Base-by-base conservation (phyloP, 2,113 vertebrate genomes). In the Bubo blakistoni region DNA sequence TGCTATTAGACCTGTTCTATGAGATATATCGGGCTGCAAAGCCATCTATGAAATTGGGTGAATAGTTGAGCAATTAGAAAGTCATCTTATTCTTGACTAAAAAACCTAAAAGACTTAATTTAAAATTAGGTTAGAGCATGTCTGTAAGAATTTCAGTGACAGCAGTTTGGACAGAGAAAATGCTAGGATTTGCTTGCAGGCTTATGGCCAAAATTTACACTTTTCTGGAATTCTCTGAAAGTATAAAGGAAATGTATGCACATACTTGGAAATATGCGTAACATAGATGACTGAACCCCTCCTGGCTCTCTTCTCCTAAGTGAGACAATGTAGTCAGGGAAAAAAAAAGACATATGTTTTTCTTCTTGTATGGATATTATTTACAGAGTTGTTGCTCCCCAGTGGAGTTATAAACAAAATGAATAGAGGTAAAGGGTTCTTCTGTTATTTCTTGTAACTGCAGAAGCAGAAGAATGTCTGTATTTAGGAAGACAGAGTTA, bases 341-440 rank as follows among this genome's bases (percentile, higher is more conserved):
- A 20, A 49, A 86, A 78, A 77, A 89, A 73, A 32, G 29, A 34
- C 15, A 12, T 26, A 81, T 8, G 21, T 16, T 95, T 93, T 95
- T 81, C 32, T 67, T 94, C 15, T 26, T 57, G 34, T 76, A 59
- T 52, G 15, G 54, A 6, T 94, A 36, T 81, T 95, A 91, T 92
- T 95, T 94, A 80, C 32, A 73, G 85, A 83, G 47, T 55, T 87
- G 21, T 87, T 96, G 12, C 70, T 97, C 58, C 91, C 74, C 59
- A 52, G 49, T 73, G 87, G 95, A 91, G 58, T 82, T 55, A 70
- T 83, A 90, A 95, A 82, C 29, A 92, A 81, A 94, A 80, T 61
- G 13, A 86, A 77, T 70, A 76, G 89, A 85, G 32, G 26, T 72
- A 73, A 90, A 90, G 46, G 26, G 40, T 80, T 85, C 66, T 89